These are phyloP conservation scores for Dorcus hopei DNA, from an alignment of 2,888 invertebrate genomes.

Conservation along the genomic window DNA sequence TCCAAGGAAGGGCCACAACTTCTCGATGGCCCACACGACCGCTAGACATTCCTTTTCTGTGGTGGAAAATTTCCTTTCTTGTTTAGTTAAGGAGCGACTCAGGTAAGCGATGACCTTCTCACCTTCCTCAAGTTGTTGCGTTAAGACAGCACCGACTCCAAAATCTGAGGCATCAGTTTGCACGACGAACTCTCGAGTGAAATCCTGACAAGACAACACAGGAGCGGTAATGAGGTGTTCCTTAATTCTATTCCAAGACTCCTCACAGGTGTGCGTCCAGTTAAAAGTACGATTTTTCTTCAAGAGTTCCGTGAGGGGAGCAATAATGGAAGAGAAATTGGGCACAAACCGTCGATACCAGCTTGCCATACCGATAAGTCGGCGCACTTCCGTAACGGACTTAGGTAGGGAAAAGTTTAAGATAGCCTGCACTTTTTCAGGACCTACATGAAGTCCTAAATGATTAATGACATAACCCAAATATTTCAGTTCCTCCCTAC, in stretches of 20 bases:
- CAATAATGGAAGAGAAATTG: slow-evolving; percentile 13
- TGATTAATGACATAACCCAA: slow-evolving; percentile 33
- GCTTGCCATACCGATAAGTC: slow-evolving; percentile 33
- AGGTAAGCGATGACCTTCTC: slow-evolving; percentile 23
- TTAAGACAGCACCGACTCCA: slow-evolving; percentile 14
- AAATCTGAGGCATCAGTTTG: slow-evolving; percentile 12
- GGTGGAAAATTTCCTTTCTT: slow-evolving; percentile 19
- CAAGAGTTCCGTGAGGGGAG: slow-evolving; percentile 10
- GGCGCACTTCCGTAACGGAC: slow-evolving; percentile 21
- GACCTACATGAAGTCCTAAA: slow-evolving; percentile 24
- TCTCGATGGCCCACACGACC: slow-evolving; percentile 24
- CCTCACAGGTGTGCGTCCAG: slow-evolving; percentile 23
- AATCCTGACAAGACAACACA: slow-evolving; percentile 16
- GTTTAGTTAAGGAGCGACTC: slow-evolving; percentile 12
- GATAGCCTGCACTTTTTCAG: slow-evolving; percentile 23
- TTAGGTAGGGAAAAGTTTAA: slow-evolving; percentile 27
- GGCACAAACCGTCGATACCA: slow-evolving; percentile 34
- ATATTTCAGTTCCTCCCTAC: slow-evolving; percentile 24
- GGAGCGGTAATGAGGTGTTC: slow-evolving; percentile 8
- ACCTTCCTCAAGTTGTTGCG: slow-evolving; percentile 19
- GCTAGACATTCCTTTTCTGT: slow-evolving; percentile 23
- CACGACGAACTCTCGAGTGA: background rate
- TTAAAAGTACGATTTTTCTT: slow-evolving; percentile 17
- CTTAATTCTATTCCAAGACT: slow-evolving; percentile 13
- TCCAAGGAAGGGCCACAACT: slow-evolving; percentile 9